These are phyloP conservation scores for Oncorhynchus gorbuscha DNA, from an alignment of 2,113 vertebrate species.

Conservation along the genomic window DNA sequence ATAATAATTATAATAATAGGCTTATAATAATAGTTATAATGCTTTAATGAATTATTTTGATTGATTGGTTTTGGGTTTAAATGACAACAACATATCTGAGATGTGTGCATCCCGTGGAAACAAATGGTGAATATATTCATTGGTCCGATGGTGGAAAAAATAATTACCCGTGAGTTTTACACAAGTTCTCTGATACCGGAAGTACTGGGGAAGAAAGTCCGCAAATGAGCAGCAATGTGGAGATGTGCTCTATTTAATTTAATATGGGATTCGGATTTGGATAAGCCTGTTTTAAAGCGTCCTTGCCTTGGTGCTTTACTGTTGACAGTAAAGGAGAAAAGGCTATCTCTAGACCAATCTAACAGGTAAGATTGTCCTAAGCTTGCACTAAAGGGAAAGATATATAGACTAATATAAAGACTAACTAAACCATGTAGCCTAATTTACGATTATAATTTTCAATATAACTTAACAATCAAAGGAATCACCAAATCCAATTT, in stretches of 20 bases:
- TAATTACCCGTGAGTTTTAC: neutral
- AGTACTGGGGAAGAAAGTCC: too few relatives aligned
- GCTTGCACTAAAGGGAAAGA: too few relatives aligned
- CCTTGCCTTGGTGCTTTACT: neutral
- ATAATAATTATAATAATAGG: neutral
- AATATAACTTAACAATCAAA: too few relatives aligned
- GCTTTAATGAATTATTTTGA: neutral
- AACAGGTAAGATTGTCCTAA: too few relatives aligned
- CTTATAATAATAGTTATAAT: neutral
- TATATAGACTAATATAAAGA: too few relatives aligned
- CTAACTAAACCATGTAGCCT: too few relatives aligned
- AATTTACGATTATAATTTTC: too few relatives aligned
- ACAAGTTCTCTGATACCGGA: neutral
- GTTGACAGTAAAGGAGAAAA: neutral
- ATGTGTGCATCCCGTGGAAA: neutral
- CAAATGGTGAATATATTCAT: neutral
- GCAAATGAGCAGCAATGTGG: neutral
- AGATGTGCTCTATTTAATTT: slow-evolving; percentile 30
- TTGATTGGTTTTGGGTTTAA: neutral
- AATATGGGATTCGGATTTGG: slow-evolving; percentile 27
- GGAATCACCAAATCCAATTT: too few relatives aligned
- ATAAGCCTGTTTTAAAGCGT: slow-evolving; percentile 22
- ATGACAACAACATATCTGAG: neutral
- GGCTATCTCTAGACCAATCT: too few relatives aligned
- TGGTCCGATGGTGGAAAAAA: neutral